A percentile compares a stretch with the other conserved stretches of the same genome.
Evolutionary conservation across 2,113 vertebrate genomes (phyloP).

Genomic region (Sapajus apella): DNA sequence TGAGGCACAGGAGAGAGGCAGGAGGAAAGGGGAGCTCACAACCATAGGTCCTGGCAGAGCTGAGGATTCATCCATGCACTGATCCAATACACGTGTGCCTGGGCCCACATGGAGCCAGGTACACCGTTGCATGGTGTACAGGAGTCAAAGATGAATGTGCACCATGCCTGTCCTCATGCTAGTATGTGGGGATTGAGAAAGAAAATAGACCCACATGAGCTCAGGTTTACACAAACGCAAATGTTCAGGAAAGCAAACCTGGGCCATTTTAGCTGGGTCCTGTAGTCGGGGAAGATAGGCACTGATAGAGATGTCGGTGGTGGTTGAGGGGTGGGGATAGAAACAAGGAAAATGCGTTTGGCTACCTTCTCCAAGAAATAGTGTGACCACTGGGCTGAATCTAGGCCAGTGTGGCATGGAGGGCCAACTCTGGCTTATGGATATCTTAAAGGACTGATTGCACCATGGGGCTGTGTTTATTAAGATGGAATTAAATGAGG

Average conservation of each 20-base stretch:
- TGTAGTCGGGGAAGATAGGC: not conserved
- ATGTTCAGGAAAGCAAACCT: not conserved
- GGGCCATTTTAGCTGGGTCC: not conserved
- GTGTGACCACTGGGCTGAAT: not conserved
- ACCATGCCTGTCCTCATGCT: not conserved
- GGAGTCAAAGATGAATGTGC: not conserved
- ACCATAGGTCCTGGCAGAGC: not conserved
- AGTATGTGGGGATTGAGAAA: not conserved
- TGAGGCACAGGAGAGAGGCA: not conserved
- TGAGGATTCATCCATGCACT: not conserved
- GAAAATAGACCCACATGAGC: not conserved
- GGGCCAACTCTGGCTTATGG: not conserved
- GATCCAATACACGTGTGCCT: not conserved
- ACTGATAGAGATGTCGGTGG: not conserved
- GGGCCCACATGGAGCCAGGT: not conserved
- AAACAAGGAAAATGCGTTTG: not conserved
- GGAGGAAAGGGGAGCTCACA: not conserved
- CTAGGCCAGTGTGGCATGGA: not conserved
- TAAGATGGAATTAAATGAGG: not conserved
- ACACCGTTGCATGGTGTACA: not conserved
- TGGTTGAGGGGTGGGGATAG: not conserved
- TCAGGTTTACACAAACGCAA: not conserved
- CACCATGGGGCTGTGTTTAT: not conserved
- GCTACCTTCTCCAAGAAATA: not conserved
- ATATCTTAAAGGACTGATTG: not conserved